Evolutionary conservation across 2,797 vertebrate genomes (phyloP).

Genomic region (Periophthalmus magnuspinnatus): DNA sequence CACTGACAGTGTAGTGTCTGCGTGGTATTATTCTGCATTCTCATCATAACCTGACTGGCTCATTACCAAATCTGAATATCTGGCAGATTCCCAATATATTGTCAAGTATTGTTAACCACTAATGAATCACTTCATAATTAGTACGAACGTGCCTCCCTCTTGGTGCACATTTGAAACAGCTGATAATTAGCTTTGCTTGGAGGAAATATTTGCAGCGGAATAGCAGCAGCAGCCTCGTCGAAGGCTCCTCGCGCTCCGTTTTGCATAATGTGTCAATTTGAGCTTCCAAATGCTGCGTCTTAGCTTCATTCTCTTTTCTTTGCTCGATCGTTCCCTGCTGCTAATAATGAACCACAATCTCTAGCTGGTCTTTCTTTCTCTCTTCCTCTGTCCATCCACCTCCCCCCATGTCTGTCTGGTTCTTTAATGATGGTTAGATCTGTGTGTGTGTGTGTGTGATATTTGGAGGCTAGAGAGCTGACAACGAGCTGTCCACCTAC

Average conservation of each 20-base stretch:
- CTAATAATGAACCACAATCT: conserved; percentile 54
- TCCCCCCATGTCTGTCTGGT: conserved; percentile 31
- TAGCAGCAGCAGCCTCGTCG: conserved; percentile 20
- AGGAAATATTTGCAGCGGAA: conserved; percentile 11
- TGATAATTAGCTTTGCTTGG: conserved; percentile 41
- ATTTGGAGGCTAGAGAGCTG: conserved; percentile 47
- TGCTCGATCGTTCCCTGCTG: conserved; percentile 44
- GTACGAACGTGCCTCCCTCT: conserved; percentile 4
- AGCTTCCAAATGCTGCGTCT: conserved; percentile 40
- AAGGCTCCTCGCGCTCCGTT: conserved; percentile 17
- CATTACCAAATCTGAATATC: background rate
- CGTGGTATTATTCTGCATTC: no score
- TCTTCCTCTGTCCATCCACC: conserved; percentile 34
- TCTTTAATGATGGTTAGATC: conserved; percentile 55
- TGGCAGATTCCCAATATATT: conserved; percentile 9
- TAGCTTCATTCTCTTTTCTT: conserved; percentile 41
- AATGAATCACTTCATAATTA: conserved; percentile 36
- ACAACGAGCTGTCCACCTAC: conserved; percentile 66
- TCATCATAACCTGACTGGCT: background rate
- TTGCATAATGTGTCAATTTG: conserved; percentile 40
- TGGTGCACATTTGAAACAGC: conserved; percentile 29
- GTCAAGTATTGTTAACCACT: conserved; percentile 28
- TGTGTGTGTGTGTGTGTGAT: conserved; percentile 33
- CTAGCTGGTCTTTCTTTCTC: conserved; percentile 26
- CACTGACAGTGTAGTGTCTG: no score